Percentiles rank a stretch among this genome's conserved stretches.
These are phyloP conservation scores for Limnephilus marmoratus DNA, from an alignment of 2,888 invertebrate genomes.

Conservation along the genomic window DNA sequence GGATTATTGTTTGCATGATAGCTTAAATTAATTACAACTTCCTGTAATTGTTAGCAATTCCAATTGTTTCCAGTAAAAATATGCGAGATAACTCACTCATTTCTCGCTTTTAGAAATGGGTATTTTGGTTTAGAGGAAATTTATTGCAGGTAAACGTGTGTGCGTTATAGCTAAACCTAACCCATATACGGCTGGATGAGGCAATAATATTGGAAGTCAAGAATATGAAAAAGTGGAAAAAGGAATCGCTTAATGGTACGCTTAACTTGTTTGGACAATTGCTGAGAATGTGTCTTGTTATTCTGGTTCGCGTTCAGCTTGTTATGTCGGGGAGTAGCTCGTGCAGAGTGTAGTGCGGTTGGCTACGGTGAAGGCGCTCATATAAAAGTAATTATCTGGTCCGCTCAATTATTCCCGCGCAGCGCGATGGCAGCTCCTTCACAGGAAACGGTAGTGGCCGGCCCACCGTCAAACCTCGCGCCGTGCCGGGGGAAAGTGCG, in stretches of 20 bases:
- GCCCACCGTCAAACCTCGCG: slow-evolving; percentile 49
- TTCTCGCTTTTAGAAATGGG: neutral
- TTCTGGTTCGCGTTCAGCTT: neutral
- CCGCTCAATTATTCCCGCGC: slow-evolving; percentile 61
- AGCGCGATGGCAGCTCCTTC: slow-evolving; percentile 57
- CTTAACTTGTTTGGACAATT: neutral
- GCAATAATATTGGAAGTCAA: neutral
- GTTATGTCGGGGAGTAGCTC: neutral
- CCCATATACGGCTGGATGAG: neutral
- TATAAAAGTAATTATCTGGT: slow-evolving; percentile 64
- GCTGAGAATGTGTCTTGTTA: slow-evolving; percentile 3
- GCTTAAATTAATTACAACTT: too few relatives aligned
- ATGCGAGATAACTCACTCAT: neutral
- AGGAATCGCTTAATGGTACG: neutral
- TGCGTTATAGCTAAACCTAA: neutral
- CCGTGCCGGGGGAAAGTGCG: slow-evolving; percentile 38
- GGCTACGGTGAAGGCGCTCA: slow-evolving; percentile 44
- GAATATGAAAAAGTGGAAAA: neutral
- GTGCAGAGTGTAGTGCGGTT: slow-evolving; percentile 18
- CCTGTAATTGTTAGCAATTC: too few relatives aligned
- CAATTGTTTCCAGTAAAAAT: neutral
- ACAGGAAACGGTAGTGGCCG: slow-evolving; percentile 47
- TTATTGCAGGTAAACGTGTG: neutral
- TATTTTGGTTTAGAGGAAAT: neutral
- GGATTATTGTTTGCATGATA: too few relatives aligned